Evolutionary conservation across 92 coral and sea anemone genomes (phyloP), one percentile per base, ranked within the genome.

Genomic region (Porites divaricata): DNA sequence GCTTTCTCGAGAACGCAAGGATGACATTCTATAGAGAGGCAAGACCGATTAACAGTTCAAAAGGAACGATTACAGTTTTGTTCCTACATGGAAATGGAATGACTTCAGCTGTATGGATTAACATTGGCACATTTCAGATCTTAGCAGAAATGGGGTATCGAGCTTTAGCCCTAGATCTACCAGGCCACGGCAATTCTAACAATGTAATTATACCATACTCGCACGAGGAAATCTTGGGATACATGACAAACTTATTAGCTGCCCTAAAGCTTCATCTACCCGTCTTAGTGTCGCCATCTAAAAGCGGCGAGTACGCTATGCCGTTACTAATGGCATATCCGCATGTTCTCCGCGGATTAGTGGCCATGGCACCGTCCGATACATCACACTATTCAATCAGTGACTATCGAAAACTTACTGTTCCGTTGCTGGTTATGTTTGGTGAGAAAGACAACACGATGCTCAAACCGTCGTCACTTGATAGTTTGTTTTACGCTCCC

Each of bases 101-200:
- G n/a, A 76, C 91, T 16, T 96, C 98, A 0, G 65, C 76, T 11
- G 83, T 85, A 8, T 96, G 98, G 98, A 56, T 96, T 24, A 90
- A 90, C n/a, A 88, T 94, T 11, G 98, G 98, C 6, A 94, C 98
- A 7, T 69, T 96, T 78, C 78, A 95, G 20, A 67, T 71, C 13
- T 59, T 96, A 26, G 93, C 92, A 2, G 89, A 72, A 17, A 73
- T 86, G 7, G 98, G 98, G 0, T 90, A 88, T 76, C 93, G 88
- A 10, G 92, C 88, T n/a, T 26, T 94, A 16, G 98, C 98, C n/a
- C 50, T 96, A 2, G 98, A 96, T 67, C 77, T 96, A 23, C 98
- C 98, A 17, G 98, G 98, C 1, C 80, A 88, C 15, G 98, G 98
- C 19, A 86, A 86, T 15, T 96, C 98, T 8, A 88, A 65, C 2